These are phyloP conservation scores for Tiliacea aurago DNA, from an alignment of 2,888 invertebrate species.

Conservation along the genomic window DNA sequence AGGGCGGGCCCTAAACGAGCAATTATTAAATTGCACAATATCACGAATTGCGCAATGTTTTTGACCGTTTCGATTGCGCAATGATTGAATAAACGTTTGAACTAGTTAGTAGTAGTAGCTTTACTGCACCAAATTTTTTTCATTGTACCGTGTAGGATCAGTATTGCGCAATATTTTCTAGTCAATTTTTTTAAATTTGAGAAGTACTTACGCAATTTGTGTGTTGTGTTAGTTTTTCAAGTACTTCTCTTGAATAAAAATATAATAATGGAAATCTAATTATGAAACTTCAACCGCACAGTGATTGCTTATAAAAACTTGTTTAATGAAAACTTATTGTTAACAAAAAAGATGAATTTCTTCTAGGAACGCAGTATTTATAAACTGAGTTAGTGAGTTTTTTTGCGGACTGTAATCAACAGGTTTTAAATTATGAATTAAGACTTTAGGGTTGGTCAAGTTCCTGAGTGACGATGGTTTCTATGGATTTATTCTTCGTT, in stretches of 20 bases:
- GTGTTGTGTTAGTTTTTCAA: background rate
- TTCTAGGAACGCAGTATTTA: background rate
- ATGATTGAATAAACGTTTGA: background rate
- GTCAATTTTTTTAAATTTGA: too few species aligned
- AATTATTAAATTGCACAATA: too few species aligned
- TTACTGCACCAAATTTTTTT: too few species aligned
- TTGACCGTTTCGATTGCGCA: background rate
- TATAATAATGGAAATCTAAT: constrained; percentile 46
- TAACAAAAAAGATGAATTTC: constrained; percentile 14
- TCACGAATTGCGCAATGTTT: background rate
- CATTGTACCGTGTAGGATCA: too few species aligned
- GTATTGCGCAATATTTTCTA: too few species aligned
- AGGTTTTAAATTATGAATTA: background rate
- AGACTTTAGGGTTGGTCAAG: background rate
- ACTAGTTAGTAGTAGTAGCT: too few species aligned
- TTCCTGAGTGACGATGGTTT: background rate
- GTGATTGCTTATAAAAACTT: constrained; percentile 33
- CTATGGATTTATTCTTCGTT: too few species aligned
- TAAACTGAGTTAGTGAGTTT: background rate
- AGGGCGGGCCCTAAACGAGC: too few species aligned
- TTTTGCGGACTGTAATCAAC: background rate
- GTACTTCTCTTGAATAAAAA: constrained; percentile 27
- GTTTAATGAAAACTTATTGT: constrained; percentile 46
- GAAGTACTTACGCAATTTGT: too few species aligned
- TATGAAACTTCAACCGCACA: constrained; percentile 53